Evolutionary conservation across 2,113 vertebrate genomes (phyloP).

Genomic region (Cynocephalus volans): DNA sequence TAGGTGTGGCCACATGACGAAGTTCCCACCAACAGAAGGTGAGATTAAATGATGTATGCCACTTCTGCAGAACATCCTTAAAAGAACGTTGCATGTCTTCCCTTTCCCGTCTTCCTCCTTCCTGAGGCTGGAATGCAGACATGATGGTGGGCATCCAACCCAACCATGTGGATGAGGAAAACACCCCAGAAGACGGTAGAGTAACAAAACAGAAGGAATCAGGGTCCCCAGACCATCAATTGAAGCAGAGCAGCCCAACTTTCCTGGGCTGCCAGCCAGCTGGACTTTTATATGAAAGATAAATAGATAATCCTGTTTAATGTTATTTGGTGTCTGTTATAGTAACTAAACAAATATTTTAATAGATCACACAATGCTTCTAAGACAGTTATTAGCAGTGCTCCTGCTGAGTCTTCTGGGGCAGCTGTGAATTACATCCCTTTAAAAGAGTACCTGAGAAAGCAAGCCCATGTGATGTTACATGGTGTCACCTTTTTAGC

Average conservation of each 20-base stretch:
- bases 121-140: neutral
- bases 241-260: neutral
- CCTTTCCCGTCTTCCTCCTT: neutral
- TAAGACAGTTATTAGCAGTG: slow-evolving; percentile 43
- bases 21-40: neutral
- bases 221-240: neutral
- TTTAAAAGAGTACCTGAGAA: slow-evolving; percentile 31
- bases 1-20: neutral
- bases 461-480: neutral
- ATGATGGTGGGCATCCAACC: neutral
- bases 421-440: slow-evolving; percentile 53
- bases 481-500: neutral
- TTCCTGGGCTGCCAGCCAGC: neutral
- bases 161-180: neutral
- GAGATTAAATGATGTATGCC: neutral
- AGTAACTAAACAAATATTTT: slow-evolving; percentile 50
- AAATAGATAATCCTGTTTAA: slow-evolving; percentile 26
- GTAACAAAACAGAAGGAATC: neutral
- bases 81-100: neutral
- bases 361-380: neutral
- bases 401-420: slow-evolving; percentile 30
- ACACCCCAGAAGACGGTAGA: neutral
- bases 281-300: neutral
- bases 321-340: slow-evolving; percentile 26
- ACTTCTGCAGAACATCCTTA: neutral